Evolutionary conservation across 2,888 invertebrate species (phyloP).

Genomic region (Acanthoscelides obtectus): DNA sequence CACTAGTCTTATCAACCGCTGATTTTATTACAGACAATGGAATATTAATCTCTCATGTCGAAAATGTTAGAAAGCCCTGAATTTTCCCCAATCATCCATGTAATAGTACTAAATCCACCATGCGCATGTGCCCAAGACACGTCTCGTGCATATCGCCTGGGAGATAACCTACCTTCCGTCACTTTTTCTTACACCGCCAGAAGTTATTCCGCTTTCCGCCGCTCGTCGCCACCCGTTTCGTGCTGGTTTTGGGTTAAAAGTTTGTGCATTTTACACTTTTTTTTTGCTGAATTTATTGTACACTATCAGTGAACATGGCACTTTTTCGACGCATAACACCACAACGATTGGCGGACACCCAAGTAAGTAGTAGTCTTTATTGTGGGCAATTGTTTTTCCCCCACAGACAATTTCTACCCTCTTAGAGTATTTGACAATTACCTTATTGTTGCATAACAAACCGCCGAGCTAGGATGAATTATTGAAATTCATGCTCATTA

Average conservation of each 20-base stretch:
- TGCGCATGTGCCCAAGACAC: background rate
- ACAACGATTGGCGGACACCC: background rate
- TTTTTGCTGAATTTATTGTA: background rate
- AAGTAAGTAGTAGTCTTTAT: background rate
- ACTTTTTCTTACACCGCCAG: background rate
- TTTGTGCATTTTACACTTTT: background rate
- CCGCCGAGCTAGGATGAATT: background rate
- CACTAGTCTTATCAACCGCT: background rate
- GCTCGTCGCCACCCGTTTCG: background rate
- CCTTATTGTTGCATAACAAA: background rate
- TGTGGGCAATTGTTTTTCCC: background rate
- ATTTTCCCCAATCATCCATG: background rate
- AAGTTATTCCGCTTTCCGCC: background rate
- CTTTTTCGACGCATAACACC: background rate
- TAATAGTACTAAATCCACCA: background rate
- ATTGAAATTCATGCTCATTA: background rate
- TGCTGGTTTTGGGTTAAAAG: background rate
- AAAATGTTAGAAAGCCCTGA: background rate
- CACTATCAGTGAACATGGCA: background rate
- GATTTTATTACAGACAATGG: background rate
- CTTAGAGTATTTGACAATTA: background rate
- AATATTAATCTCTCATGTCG: background rate
- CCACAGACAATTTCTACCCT: background rate
- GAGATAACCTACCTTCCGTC: background rate
- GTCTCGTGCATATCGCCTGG: background rate